Base-by-base conservation (phyloP, 2,113 vertebrate genomes). In the Crotalus viridis region DNA sequence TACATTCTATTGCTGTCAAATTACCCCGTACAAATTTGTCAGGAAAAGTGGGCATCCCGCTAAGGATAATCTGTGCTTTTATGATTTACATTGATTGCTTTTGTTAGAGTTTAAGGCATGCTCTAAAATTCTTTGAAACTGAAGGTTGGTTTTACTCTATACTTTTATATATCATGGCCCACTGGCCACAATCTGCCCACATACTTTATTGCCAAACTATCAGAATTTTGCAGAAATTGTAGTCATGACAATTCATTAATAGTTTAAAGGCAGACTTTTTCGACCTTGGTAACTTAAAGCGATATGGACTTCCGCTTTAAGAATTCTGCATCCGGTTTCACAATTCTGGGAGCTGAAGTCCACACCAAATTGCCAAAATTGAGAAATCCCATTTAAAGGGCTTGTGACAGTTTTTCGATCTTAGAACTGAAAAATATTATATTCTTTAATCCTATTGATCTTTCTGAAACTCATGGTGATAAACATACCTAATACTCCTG, bases 1-100 rank as follows among this genome's bases (percentile, higher is more conserved):
- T 96, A 94, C 85, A 69, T 89, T 94, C 91, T 59, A 55, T 96
- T 96, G 93, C 95, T 96, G 93, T 95, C 94, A 95, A 96, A 97
- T 96, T 95, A 91, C n/a, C 94, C 91, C 85, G 94, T 93, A 95
- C 89, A 96, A 96, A 97, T 96, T 95, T 87, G 91, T 94, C 91
- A 96, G 87, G 74, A 64, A 94, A 97, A 97, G 96, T 88, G 93
- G 93, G 95, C 93, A 96, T 85, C 92, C 96, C 93, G 91, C 95
- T 96, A 96, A 95, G 96, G 91, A 90, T 95, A 94, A 94, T 93
- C 92, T 95, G 95, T 95, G 21, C 89, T 94, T 52, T 85, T 93
- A 94, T 55, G 94, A 95, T 15, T 92, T 96, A 89, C 81, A n/a
- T 57, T 92, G 69, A 26, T 93, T 92, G 39, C 87, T 96, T 92